Conservation (phyloP, 2,888 invertebrate genomes). For the Hetaerina titia region DNA sequence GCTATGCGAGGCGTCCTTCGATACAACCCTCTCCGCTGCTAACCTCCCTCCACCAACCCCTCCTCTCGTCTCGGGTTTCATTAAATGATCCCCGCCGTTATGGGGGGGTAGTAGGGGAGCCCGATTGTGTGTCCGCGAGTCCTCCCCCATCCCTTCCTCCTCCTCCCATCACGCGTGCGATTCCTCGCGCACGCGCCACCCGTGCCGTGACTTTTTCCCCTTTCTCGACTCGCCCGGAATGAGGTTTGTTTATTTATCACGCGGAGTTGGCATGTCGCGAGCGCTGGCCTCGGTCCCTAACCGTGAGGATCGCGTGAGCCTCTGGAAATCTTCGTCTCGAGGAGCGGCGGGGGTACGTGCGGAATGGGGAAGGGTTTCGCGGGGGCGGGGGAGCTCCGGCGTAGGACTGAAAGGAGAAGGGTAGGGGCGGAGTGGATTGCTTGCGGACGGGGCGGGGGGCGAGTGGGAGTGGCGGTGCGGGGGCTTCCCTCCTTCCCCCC, state of each 20-base stretch:
- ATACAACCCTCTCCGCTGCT: neutral
- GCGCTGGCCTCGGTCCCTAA: neutral
- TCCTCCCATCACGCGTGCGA: neutral
- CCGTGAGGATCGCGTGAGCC: constrained; percentile 25
- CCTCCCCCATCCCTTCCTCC: neutral
- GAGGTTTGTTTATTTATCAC: constrained; percentile 65
- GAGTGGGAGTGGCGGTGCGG: neutral
- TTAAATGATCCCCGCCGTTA: constrained; percentile 27
- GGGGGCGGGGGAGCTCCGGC: no score
- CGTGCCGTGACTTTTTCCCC: constrained; percentile 34
- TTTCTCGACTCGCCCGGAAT: constrained; percentile 42
- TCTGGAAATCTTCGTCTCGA: constrained; percentile 47
- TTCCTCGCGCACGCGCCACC: neutral
- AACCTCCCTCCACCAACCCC: neutral
- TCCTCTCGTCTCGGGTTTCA: neutral
- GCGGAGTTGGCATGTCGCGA: constrained; percentile 50
- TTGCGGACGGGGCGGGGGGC: neutral
- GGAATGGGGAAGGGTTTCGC: constrained; percentile 24
- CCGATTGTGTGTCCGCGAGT: neutral
- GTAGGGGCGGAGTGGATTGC: neutral
- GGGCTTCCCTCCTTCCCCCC: neutral
- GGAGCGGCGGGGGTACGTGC: neutral
- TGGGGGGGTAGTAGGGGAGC: neutral
- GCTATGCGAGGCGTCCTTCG: neutral
- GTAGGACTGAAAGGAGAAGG: neutral